Percentiles rank a stretch among this genome's conserved stretches.
Conservation (phyloP, 2,113 vertebrate genomes). For the Xiphorhynchus elegans region DNA sequence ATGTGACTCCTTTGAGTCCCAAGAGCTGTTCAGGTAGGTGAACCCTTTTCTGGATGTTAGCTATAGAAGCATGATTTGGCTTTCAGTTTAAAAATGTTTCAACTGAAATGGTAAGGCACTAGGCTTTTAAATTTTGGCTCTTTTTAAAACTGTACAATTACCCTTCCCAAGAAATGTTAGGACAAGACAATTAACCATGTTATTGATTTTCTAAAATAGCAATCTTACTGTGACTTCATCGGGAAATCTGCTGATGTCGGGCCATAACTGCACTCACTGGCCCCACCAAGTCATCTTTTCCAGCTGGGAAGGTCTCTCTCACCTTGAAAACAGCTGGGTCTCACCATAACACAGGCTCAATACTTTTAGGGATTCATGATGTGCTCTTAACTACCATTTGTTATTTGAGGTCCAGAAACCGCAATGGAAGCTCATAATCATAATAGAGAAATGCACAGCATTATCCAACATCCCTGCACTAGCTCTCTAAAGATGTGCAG, state of each 20-base stretch:
- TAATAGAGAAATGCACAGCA: not conserved
- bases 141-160: conserved; percentile 38
- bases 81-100: not conserved
- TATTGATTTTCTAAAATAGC: conserved; percentile 59
- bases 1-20: not conserved
- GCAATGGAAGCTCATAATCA: not conserved
- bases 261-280: conserved; percentile 6
- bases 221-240: conserved; percentile 44
- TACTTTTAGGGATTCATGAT: not conserved
- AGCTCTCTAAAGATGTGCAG: not conserved
- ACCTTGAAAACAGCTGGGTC: not conserved
- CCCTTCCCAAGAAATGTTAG: conserved; percentile 46
- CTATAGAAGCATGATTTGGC: not conserved
- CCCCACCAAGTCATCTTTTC: not conserved
- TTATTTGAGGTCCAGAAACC: not conserved
- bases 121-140: conserved; percentile 54
- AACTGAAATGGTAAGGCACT: not conserved
- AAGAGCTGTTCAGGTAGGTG: not conserved
- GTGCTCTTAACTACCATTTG: not conserved
- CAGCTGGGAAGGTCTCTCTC: not conserved
- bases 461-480: not conserved
- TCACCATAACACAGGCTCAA: not conserved
- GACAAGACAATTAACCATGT: conserved; percentile 52
- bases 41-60: not conserved
- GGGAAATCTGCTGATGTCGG: conserved; percentile 40